These are phyloP conservation scores for Lemur catta DNA, from an alignment of 2,797 vertebrate species.

Conservation along the genomic window DNA sequence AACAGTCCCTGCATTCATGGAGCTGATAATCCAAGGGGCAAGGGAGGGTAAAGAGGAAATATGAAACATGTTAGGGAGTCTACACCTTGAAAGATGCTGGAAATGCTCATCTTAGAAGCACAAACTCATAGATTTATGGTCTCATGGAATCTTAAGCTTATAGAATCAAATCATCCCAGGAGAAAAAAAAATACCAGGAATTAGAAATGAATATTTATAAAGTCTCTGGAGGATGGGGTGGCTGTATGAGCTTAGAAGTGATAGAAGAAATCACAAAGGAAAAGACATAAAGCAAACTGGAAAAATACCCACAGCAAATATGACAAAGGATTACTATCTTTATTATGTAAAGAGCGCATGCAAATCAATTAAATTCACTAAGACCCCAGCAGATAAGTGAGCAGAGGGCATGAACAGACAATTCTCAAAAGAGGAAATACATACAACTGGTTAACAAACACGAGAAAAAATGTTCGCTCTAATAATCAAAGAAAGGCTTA, in stretches of 20 bases:
- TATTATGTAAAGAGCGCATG: slow-evolving; percentile 48
- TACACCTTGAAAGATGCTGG: background rate
- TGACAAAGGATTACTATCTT: slow-evolving; percentile 66
- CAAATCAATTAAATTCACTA: slow-evolving; percentile 66
- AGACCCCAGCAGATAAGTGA: slow-evolving; percentile 51
- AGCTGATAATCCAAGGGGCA: background rate
- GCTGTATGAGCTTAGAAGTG: slow-evolving; percentile 40
- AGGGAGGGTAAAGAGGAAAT: background rate
- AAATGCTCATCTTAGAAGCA: background rate
- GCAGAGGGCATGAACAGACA: slow-evolving; percentile 22
- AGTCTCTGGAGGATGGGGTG: slow-evolving; percentile 34
- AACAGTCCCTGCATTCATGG: background rate
- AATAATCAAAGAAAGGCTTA: slow-evolving; percentile 42
- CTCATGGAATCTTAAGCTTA: background rate
- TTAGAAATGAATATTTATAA: slow-evolving; percentile 62
- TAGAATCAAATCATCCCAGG: background rate
- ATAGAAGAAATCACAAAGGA: slow-evolving; percentile 46
- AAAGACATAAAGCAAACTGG: slow-evolving; percentile 49
- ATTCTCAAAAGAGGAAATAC: slow-evolving; percentile 31
- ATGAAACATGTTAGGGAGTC: accelerated
- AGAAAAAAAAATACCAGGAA: background rate
- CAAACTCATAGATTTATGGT: background rate
- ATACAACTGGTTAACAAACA: slow-evolving; percentile 8
- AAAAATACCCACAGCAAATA: slow-evolving; percentile 56
- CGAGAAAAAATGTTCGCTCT: background rate